Conservation (phyloP, 2,113 vertebrate species). For the Nycticryphes semicollaris region DNA sequence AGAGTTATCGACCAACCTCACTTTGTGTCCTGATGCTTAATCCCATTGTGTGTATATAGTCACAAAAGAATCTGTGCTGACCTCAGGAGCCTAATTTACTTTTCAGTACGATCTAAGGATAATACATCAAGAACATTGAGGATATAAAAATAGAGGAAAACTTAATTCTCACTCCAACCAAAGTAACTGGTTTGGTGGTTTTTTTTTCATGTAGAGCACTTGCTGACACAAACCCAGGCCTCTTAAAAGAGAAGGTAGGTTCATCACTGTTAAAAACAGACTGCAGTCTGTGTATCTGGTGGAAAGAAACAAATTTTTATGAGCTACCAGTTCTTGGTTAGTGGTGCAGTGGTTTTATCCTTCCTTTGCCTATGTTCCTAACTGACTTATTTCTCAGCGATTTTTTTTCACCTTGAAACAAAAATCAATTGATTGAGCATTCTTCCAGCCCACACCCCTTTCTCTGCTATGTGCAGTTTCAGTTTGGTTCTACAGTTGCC, state of each 20-base stretch:
- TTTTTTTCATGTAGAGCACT: background rate
- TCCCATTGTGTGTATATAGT: too few relatives aligned
- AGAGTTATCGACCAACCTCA: background rate
- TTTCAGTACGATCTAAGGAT: background rate
- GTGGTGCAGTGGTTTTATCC: background rate
- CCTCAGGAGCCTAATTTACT: background rate
- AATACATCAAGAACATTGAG: background rate
- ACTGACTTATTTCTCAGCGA: background rate
- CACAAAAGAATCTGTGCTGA: background rate
- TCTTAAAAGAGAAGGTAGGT: background rate
- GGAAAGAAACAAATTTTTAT: background rate
- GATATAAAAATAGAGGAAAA: background rate
- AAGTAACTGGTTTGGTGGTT: background rate
- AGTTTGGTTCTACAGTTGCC: background rate
- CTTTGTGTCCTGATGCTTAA: background rate
- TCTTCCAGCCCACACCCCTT: background rate
- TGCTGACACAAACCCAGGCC: background rate
- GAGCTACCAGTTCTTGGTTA: background rate
- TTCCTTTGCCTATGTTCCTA: background rate
- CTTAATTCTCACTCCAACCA: rapidly evolving
- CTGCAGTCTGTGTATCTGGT: background rate
- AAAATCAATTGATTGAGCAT: background rate
- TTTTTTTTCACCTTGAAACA: background rate
- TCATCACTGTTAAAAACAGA: background rate
- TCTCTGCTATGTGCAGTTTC: background rate